These are phyloP conservation scores for Malachius bipustulatus DNA, from an alignment of 2,888 invertebrate genomes.

Conservation along the genomic window DNA sequence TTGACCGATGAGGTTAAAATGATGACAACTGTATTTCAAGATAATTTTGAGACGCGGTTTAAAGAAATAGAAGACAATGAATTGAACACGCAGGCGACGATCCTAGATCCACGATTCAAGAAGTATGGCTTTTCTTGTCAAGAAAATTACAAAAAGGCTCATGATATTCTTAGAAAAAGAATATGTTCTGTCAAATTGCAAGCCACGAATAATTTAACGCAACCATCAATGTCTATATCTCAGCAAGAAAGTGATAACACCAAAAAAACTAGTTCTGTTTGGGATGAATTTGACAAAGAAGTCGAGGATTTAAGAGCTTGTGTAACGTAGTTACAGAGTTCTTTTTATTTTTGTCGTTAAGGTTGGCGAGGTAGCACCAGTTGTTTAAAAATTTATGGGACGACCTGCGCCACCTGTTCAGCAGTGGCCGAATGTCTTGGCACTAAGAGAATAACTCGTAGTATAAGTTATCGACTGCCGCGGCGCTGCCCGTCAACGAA, in stretches of 20 bases:
- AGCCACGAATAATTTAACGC: not conserved
- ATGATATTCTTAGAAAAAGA: not conserved
- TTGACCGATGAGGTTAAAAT: not conserved
- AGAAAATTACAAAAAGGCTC: not conserved
- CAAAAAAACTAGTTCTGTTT: not conserved
- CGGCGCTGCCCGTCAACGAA: too few species aligned
- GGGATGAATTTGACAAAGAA: not conserved
- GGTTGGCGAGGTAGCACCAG: too few species aligned
- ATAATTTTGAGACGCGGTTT: not conserved
- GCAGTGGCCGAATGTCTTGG: too few species aligned
- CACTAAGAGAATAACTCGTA: too few species aligned
- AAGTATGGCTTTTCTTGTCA: not conserved
- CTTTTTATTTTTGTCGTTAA: too few species aligned
- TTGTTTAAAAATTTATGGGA: too few species aligned
- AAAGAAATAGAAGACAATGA: not conserved
- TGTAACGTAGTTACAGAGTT: too few species aligned
- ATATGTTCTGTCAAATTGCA: not conserved
- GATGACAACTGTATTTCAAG: not conserved
- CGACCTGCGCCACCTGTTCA: too few species aligned
- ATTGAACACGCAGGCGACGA: not conserved
- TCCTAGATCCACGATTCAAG: conserved; percentile 1
- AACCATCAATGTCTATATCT: too few species aligned
- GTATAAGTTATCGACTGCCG: too few species aligned
- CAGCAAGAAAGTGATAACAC: not conserved
- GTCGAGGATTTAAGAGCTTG: not conserved